Conservation (phyloP, 2,797 vertebrate species). For the Crypturellus tataupa region DNA sequence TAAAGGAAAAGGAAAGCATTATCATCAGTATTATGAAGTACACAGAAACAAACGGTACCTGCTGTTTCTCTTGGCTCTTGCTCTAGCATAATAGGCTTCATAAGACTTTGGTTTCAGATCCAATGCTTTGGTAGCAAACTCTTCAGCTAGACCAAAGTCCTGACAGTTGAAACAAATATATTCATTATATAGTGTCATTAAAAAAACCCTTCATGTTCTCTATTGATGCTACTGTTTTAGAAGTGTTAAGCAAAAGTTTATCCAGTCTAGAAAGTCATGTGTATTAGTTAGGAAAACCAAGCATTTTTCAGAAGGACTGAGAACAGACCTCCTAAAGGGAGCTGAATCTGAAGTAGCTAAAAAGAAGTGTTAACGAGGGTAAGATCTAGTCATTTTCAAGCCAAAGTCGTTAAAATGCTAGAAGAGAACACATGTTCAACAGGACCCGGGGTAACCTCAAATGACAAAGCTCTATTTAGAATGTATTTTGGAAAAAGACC, state of each 20-base stretch:
- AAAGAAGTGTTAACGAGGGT: background rate
- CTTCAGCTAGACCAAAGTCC: slow-evolving; percentile 99
- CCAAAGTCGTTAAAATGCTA: background rate
- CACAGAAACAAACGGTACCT: slow-evolving; percentile 82
- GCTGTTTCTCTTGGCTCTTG: slow-evolving; percentile 97
- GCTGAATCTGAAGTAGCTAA: background rate
- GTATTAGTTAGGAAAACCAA: background rate
- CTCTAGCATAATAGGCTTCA: slow-evolving; percentile 97
- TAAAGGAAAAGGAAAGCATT: background rate
- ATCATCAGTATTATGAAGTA: background rate
- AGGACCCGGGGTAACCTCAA: background rate
- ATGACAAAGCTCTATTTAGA: background rate
- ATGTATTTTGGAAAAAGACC: background rate
- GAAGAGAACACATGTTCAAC: background rate
- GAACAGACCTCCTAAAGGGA: background rate
- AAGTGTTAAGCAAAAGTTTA: background rate
- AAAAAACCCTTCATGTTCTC: background rate
- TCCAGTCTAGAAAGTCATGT: background rate
- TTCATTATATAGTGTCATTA: fast-evolving
- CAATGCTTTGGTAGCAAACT: slow-evolving; percentile 97
- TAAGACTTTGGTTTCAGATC: slow-evolving; percentile 98
- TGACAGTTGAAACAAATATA: slow-evolving; percentile 39
- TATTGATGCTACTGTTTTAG: fast-evolving
- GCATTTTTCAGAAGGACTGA: background rate
- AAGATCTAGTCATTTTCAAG: background rate